Evolutionary conservation across 2,888 invertebrate species (phyloP), one percentile per base, ranked within the genome.

Genomic region (Allygus modestus): DNA sequence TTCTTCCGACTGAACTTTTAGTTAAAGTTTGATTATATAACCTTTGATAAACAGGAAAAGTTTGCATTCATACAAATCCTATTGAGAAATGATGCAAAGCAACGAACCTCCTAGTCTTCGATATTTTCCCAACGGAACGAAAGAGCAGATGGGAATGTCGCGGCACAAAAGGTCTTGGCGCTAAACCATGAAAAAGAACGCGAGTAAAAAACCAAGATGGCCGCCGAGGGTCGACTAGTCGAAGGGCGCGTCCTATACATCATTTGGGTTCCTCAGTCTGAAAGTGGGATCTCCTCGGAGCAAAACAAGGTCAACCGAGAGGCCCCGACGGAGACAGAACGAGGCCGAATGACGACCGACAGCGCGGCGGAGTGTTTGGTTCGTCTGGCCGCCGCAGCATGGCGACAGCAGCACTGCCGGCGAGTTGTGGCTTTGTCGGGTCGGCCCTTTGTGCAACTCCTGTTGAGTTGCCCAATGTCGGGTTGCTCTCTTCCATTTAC

Each of bases 301-400:
- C 73, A n/a, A 41, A 73, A 73, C 73, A 73, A 73, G 73, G 73
- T 73, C 73, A 69, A 11, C 23, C 73, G 73, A 73, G n/a, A 41
- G 65, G 1, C 65, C 17, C 65, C 73, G 73, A 12, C 0, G 28
- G 41, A 4, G 26, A n/a, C 73, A 37, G 73, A 73, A 73, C 73
- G 41, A 17, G 20, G 9, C 73, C 73, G 73, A 33, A 20, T 65
- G 65, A 65, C 65, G 65, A 9, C 15, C 31, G 65, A 12, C 28
- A 9, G 65, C 1, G 20, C 31, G 65, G 28, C 28, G 7, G 65
- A 23, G 20, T 54, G 65, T 65, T 37, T 23, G 17, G 51, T 77
- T 51, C 77, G 11, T 26, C 77, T 46, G 43, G 28, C 43, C 46
- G 23, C 51, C 77, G 28, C 77, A 77, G 41, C n/a, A 77, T 77